Evolutionary conservation across 1,140 invertebrate species (phyloP), one percentile per base, ranked within the genome.

Genomic region (Propsilocerus akamusi): DNA sequence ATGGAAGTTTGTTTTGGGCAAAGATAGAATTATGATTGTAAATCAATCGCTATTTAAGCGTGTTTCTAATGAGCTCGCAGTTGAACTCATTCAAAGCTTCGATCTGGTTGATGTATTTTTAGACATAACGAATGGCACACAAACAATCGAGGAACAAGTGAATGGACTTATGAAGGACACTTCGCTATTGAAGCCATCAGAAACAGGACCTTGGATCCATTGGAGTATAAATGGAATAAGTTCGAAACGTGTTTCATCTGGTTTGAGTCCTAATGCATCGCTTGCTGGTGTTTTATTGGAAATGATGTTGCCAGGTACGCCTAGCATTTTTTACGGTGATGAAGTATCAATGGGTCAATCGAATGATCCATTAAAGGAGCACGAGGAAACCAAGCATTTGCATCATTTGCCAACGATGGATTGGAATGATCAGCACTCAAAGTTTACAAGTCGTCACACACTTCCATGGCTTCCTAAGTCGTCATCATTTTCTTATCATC

Each of bases 291-390:
- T 73, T 10, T 64, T 85, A 34, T 65, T 89, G 50, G 72, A 80
- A 51, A 71, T 86, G 58, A 77, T 80, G 67, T 60, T 90, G 22
- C 85, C 86, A 2, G 86, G 86, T 5, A 84, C 83, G 8, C 74
- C 82, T 0, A 84, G 72, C 54, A 76, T 89, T 54, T 83, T 87
- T 60, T 87, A 88, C 60, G 83, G 83, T 5, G 84, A 89, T 62
- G 85, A 87, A 70, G 74, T 86, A 52, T 74, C 73, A 14, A 63
- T 76, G 28, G 53, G 70, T 30, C 60, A 68, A 50, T 55, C 66
- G 20, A 54, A 61, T 10, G 69, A 73, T 53, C 63, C 69, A 22
- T 63, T 72, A 30, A 64, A 65, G 28, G 76, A 81, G 60, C 72
- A 74, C 50, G 65, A 70, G 51, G 76, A 83, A 56, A 66, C 79